Evolutionary conservation across 2,888 invertebrate species (phyloP).

Genomic region (Trissoscelio sp.): DNA sequence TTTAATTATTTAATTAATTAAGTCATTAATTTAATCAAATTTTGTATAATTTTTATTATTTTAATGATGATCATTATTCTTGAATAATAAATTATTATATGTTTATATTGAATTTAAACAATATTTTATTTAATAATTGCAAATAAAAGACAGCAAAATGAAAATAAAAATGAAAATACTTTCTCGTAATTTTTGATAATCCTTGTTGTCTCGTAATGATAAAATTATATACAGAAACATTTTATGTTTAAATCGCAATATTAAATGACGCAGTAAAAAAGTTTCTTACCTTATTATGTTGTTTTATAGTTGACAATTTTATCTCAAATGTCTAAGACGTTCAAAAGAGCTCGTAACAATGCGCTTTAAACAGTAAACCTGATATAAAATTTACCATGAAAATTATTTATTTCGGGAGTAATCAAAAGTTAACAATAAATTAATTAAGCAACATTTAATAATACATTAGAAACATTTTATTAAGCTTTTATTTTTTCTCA

Average conservation of each 20-base stretch:
- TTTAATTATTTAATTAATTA: too few species aligned
- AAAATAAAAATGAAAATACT: neutral
- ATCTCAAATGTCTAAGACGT: slow-evolving; percentile 10
- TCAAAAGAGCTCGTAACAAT: slow-evolving; percentile 10
- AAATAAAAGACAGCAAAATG: too few species aligned
- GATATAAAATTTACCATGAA: slow-evolving; percentile 1
- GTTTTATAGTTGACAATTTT: slow-evolving; percentile 21
- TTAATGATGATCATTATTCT: too few species aligned
- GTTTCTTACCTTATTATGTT: slow-evolving; percentile 26
- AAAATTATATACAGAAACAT: slow-evolving; percentile 16
- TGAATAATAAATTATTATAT: too few species aligned
- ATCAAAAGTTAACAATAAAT: neutral
- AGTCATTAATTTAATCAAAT: too few species aligned
- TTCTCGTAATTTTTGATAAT: slow-evolving; percentile 3
- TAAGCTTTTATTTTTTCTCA: too few species aligned
- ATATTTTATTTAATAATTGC: too few species aligned
- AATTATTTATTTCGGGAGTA: neutral
- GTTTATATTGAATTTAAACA: too few species aligned
- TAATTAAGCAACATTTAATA: too few species aligned
- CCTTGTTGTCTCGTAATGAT: slow-evolving; percentile 1
- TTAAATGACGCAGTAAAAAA: slow-evolving; percentile 15
- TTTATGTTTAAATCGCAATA: slow-evolving; percentile 19
- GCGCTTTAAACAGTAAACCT: slow-evolving; percentile 2
- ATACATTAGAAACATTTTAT: too few species aligned
- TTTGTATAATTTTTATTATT: too few species aligned